A percentile compares a stretch with the other conserved stretches of the same genome.
Evolutionary conservation across 2,113 vertebrate genomes (phyloP).

Genomic region (Holacanthus passer): DNA sequence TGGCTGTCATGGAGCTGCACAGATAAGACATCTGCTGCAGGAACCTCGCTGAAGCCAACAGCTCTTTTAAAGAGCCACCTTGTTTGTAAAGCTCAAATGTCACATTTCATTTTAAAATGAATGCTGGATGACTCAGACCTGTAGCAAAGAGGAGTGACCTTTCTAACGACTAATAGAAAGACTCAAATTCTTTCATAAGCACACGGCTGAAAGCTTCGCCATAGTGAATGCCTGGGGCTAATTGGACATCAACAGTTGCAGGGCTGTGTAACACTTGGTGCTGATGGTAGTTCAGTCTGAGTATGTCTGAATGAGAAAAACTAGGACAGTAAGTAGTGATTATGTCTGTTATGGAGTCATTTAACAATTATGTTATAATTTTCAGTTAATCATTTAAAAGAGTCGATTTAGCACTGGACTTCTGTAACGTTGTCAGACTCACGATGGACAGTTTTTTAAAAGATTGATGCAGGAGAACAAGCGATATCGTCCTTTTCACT

Average conservation of each 20-base stretch:
- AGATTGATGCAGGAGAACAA: neutral
- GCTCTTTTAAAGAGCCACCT: constrained; percentile 15
- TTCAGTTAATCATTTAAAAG: neutral
- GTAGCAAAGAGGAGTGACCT: constrained; percentile 26
- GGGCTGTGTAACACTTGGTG: neutral
- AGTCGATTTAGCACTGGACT: neutral
- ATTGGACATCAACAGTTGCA: constrained; percentile 8
- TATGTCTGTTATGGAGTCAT: constrained; percentile 1
- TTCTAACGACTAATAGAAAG: constrained; percentile 27
- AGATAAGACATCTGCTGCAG: constrained; percentile 59
- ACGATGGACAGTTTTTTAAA: no score
- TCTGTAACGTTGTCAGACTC: neutral
- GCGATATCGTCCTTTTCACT: neutral
- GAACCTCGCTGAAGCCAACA: neutral
- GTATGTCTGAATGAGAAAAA: neutral
- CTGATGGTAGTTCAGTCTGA: neutral
- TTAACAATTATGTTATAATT: neutral
- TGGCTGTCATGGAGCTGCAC: constrained; percentile 31
- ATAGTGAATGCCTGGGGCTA: neutral
- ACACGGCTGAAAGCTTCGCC: neutral
- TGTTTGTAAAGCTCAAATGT: constrained; percentile 52
- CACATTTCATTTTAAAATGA: constrained; percentile 44
- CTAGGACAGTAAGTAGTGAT: neutral
- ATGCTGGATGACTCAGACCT: constrained; percentile 43
- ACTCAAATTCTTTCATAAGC: neutral